These are phyloP conservation scores for Rhyzopertha dominica DNA, from an alignment of 1,140 invertebrate species.

Conservation along the genomic window DNA sequence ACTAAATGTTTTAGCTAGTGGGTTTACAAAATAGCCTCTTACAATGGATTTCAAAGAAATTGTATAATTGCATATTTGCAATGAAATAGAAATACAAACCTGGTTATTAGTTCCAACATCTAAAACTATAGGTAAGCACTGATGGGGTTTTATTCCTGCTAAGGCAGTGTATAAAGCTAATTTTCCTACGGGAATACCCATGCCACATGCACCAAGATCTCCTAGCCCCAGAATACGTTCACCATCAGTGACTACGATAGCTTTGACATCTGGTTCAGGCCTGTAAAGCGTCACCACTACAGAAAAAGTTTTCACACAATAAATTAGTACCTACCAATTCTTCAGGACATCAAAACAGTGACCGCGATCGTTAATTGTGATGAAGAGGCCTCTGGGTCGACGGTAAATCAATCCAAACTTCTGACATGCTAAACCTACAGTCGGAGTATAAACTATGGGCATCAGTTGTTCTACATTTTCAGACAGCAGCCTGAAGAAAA, in stretches of 20 bases:
- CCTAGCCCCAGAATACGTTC: conserved; percentile 89
- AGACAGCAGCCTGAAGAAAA: conserved; percentile 88
- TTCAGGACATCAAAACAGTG: conserved; percentile 80
- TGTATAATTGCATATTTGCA: no score
- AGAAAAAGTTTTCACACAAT: conserved; percentile 14
- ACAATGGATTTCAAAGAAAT: no score
- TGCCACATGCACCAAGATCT: conserved; percentile 89
- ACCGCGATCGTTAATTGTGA: conserved; percentile 93
- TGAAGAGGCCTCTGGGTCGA: conserved; percentile 88
- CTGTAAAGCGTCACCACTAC: conserved; percentile 47
- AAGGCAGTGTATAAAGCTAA: conserved; percentile 86
- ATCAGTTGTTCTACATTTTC: conserved; percentile 86
- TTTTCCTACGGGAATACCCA: conserved; percentile 93
- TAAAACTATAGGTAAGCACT: conserved; percentile 81
- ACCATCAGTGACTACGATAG: conserved; percentile 91
- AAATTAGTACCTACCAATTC: conserved; percentile 61
- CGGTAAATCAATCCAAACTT: conserved; percentile 93
- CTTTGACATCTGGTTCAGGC: conserved; percentile 84
- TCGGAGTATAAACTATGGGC: conserved; percentile 90
- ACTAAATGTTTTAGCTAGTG: no score
- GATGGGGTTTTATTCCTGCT: conserved; percentile 85
- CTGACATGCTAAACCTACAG: conserved; percentile 90
- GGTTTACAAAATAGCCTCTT: no score
- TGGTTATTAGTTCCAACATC: conserved; percentile 78
- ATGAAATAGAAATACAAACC: no score